These are phyloP conservation scores for Hirtodrosophila histrioides DNA, from an alignment of 2,888 invertebrate genomes.

Conservation along the genomic window DNA sequence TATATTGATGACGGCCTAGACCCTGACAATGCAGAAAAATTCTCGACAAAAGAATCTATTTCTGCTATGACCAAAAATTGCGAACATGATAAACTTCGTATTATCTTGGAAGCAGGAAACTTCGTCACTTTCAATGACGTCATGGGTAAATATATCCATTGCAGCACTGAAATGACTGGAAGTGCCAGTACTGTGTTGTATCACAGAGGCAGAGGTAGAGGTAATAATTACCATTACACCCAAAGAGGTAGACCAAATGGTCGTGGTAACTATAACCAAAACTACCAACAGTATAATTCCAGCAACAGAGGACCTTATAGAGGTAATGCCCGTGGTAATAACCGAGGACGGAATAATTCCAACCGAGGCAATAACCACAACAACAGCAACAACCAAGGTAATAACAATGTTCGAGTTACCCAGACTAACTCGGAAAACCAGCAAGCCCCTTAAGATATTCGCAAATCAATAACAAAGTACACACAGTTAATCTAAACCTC, in stretches of 20 bases:
- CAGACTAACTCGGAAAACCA: slow-evolving; percentile 12
- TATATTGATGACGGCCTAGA: slow-evolving; percentile 2
- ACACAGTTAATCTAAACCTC: slow-evolving; percentile 5
- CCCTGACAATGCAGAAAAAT: slow-evolving; percentile 3
- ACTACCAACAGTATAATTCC: slow-evolving; percentile 3
- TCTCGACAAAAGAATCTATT: slow-evolving; percentile 3
- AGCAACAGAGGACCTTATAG: slow-evolving; percentile 6
- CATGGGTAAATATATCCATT: slow-evolving; percentile 16
- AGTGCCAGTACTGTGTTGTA: slow-evolving; percentile 11
- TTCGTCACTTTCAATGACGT: slow-evolving; percentile 13
- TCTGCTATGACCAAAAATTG: slow-evolving; percentile 16
- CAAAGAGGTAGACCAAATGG: slow-evolving; percentile 8
- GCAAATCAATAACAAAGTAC: slow-evolving; percentile 1
- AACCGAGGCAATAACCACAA: neutral
- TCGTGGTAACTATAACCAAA: slow-evolving; percentile 10
- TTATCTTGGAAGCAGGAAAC: slow-evolving; percentile 15
- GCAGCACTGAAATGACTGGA: slow-evolving; percentile 20
- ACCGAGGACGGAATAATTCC: slow-evolving; percentile 3
- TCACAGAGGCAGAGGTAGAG: slow-evolving; percentile 3
- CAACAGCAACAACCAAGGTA: slow-evolving; percentile 4
- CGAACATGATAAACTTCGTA: slow-evolving; percentile 10
- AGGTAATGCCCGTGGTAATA: slow-evolving; percentile 5
- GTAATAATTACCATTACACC: slow-evolving; percentile 3
- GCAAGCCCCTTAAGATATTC: neutral
- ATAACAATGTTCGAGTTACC: slow-evolving; percentile 12